Base-by-base conservation (phyloP, 2,888 invertebrate species). In the Chrysotoxum bicinctum region DNA sequence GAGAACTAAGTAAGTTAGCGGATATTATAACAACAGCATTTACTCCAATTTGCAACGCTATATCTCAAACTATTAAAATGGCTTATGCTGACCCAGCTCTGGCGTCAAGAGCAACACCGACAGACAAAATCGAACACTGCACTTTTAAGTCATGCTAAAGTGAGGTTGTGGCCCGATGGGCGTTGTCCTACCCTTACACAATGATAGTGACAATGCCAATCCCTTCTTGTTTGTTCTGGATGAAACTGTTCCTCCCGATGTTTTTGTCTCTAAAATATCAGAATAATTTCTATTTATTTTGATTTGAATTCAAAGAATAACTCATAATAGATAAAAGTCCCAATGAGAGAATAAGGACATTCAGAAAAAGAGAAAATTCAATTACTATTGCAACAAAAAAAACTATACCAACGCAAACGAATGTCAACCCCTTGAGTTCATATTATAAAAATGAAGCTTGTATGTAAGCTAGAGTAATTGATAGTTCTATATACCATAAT, bases 101-200 rank as follows among this genome's bases (percentile, higher is more conserved):
- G 72, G 60, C 72, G 77, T 73, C 54, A 60, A 60, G 30, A 16
- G 1, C 40, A 62, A 43, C 16, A 62, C 40, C 16, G 3, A 16
- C 37, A 35, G 5, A 19, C 35, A 26, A 72, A 79, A 75, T 79
- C 79, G 83, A 84, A 64, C 83, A 64, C 72, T 84, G 83, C 83
- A 84, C 79, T 79, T 70, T 79, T 23, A 35, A 60, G 66, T 43
- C 83, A 73, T 72, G 48, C 70, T 4, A 56, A 69, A 54, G 19
- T 23, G 26, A 16, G 48, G 35, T 45, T 48, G 12, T 16, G 54
- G 14, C 23, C 32, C 5, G 19, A 54, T 58, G 80, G 80, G 80
- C 70, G 70, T 75, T 78, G 77, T 68, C 58, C 70, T 14, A 37
- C 21, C 48, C 26, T 16, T 62, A 0, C 19, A 35, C 3, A 30